A percentile compares a stretch with the other conserved stretches of the same genome.
These are phyloP conservation scores for Phanerotoma sp. DNA, from an alignment of 2,888 invertebrate genomes.

Conservation along the genomic window DNA sequence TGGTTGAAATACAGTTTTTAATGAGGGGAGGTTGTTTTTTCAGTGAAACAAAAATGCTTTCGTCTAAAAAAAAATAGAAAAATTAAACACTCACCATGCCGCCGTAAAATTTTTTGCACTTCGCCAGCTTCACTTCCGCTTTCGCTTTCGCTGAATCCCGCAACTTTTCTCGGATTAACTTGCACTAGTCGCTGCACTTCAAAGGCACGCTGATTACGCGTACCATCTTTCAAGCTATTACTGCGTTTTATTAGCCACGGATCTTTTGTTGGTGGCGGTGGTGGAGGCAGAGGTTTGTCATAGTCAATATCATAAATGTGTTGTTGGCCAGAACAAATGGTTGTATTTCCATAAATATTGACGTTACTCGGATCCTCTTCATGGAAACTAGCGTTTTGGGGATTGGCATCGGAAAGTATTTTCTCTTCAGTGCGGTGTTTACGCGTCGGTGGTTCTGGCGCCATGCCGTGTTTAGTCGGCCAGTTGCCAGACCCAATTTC, in stretches of 20 bases:
- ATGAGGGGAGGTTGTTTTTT: no score
- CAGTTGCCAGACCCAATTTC: constrained; percentile 48
- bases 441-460: constrained; percentile 51
- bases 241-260: constrained; percentile 34
- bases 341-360: constrained; percentile 34
- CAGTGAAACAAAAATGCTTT: background rate
- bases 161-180: constrained; percentile 36
- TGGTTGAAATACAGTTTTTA: no score
- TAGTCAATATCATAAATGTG: constrained; percentile 39
- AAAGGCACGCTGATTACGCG: constrained; percentile 23
- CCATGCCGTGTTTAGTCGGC: constrained; percentile 59
- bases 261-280: constrained; percentile 33
- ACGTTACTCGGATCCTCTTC: constrained; percentile 34
- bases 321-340: constrained; percentile 4
- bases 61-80: background rate
- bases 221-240: constrained; percentile 33
- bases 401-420: constrained; percentile 32
- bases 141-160: constrained; percentile 62
- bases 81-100: constrained; percentile 43
- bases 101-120: constrained; percentile 65
- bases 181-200: constrained; percentile 26
- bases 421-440: constrained; percentile 43
- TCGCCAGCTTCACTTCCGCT: constrained; percentile 75
- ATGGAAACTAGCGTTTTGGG: constrained; percentile 34
- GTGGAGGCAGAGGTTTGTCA: constrained; percentile 55